Base-by-base conservation (phyloP, 2,888 invertebrate genomes). In the Trichacis sp. region DNA sequence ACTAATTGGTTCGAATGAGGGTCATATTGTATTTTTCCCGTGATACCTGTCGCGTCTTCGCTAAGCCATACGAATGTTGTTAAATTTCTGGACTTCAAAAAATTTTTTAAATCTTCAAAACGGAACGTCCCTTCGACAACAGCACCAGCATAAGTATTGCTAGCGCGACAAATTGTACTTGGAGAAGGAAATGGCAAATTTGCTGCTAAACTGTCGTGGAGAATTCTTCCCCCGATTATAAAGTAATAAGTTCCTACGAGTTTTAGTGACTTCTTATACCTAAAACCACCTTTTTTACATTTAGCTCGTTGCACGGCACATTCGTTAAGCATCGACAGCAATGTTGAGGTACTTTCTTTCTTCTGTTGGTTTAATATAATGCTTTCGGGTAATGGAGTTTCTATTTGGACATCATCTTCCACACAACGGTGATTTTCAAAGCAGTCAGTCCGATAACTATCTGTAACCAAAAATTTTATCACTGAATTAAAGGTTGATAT, bases 11-110 rank as follows among this genome's bases (percentile, higher is more conserved):
- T 73, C 5, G 58, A 59, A 20, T 47, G 48, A 36, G 66, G 17
- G 52, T 68, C 67, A 53, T 69, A 72, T 53, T 67, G 55, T 29
- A 68, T 49, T 42, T 63, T 64, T 17, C 69, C 64, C 17, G 68
- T 69, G 43, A 75, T 70, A 40, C 60, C 53, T 12, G 73, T 75
- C 2, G 62, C 69, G 60, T 73, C 73, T 56, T 74, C 72, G 17
- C 69, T 69, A 9, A 73, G 17, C 69, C 70, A 73, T 17, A 74
- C 64, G 6, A 15, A 17, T 17, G 30, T 36, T 6, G 68, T 64
- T 36, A 68, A 58, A 36, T 69, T 64, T 40, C 61, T 48, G 2
- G 43, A 29, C 17, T 49, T 24, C 38, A 73, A 58, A 51, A 69
- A 72, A 9, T 57, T 14, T 50, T 64, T 68, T n/a, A 73, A 47